These are phyloP conservation scores for Dicyrtoma fusca DNA, from an alignment of 2,888 invertebrate species.

Conservation along the genomic window DNA sequence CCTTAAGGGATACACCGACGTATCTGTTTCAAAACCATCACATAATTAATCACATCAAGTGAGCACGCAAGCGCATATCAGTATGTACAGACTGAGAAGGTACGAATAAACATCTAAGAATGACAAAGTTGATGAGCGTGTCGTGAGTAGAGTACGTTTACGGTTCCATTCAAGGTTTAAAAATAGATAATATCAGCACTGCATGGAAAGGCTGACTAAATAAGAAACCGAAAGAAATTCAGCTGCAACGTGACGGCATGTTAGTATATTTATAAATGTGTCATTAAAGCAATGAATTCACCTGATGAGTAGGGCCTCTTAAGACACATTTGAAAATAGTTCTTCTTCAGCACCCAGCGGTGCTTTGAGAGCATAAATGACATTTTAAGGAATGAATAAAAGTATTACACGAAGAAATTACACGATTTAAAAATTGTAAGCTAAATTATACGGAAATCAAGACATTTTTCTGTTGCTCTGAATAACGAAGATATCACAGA, in stretches of 20 bases:
- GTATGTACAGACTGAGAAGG: no score
- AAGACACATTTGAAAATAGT: not conserved
- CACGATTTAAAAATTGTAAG: not conserved
- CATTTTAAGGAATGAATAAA: not conserved
- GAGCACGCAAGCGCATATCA: no score
- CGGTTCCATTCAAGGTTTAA: no score
- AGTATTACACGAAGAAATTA: not conserved
- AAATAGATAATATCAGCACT: no score
- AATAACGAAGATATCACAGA: not conserved
- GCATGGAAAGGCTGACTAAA: no score
- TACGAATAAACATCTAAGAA: no score
- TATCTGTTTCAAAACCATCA: not conserved
- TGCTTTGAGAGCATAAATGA: not conserved
- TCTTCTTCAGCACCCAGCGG: not conserved
- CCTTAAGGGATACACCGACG: conserved; percentile 35
- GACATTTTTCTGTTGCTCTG: not conserved
- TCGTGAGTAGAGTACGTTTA: no score
- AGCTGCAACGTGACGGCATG: no score
- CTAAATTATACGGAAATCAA: not conserved
- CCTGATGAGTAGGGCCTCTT: conserved; percentile 12
- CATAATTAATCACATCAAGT: not conserved
- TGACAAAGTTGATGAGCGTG: no score
- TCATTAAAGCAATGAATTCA: not conserved
- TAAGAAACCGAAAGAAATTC: no score
- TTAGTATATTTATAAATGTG: not conserved